Percentiles rank a stretch among this genome's conserved stretches.
These are phyloP conservation scores for Condylura cristata DNA, from an alignment of 2,113 vertebrate genomes.

Conservation along the genomic window DNA sequence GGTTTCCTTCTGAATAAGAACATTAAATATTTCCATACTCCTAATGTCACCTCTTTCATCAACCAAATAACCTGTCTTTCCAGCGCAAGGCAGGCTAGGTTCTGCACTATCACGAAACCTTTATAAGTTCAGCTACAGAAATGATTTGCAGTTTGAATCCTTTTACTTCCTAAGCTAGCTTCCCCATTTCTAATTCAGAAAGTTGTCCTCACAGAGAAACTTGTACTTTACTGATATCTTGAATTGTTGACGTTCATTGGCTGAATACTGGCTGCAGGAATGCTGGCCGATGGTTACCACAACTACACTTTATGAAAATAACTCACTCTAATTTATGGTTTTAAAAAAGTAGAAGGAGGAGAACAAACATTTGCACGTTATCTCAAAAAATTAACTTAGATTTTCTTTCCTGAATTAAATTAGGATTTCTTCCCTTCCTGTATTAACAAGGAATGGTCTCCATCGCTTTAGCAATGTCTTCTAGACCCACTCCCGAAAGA, in stretches of 20 bases:
- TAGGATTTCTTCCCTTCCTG: not conserved
- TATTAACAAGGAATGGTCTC: not conserved
- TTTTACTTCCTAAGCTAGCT: not conserved
- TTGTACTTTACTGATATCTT: not conserved
- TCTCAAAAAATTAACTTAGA: constrained; percentile 22
- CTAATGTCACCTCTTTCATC: not conserved
- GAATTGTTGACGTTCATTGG: constrained; percentile 28
- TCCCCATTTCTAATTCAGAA: constrained; percentile 43
- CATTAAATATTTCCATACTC: not conserved
- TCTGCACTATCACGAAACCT: not conserved
- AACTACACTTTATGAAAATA: constrained; percentile 50
- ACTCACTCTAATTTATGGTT: constrained; percentile 1
- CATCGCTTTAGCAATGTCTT: not conserved
- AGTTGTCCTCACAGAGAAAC: not conserved
- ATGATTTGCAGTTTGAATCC: not conserved
- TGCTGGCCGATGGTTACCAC: not conserved
- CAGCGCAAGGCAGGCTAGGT: not conserved
- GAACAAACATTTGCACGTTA: not conserved
- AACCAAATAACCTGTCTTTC: not conserved
- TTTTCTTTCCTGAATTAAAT: constrained; percentile 7
- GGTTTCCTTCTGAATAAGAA: constrained; percentile 2
- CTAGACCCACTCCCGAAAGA: not conserved
- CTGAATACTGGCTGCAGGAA: too few relatives aligned
- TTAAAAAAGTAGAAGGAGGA: constrained; percentile 35
- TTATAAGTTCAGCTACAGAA: not conserved